A percentile compares a stretch with the other conserved stretches of the same genome.
Evolutionary conservation across 2,888 invertebrate species (phyloP).

Genomic region (Acanthosoma haemorrhoidale): DNA sequence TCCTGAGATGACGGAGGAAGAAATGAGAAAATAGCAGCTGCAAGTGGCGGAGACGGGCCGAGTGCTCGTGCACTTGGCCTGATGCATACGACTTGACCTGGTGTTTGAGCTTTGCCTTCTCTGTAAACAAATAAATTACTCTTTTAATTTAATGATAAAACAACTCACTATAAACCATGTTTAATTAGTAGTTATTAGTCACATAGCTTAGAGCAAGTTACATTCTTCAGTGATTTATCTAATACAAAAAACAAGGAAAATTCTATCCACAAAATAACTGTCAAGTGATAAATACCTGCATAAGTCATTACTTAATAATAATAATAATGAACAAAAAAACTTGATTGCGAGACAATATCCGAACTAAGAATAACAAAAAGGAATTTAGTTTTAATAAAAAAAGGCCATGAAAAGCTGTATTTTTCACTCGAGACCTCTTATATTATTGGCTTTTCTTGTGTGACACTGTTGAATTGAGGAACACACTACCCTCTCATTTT

Average conservation of each 20-base stretch:
- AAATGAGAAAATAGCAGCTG: constrained; percentile 80
- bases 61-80: constrained; percentile 47
- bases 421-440: too few relatives aligned
- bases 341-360: too few relatives aligned
- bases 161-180: neutral
- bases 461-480: too few relatives aligned
- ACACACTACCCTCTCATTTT: too few relatives aligned
- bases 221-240: too few relatives aligned
- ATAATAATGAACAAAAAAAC: too few relatives aligned
- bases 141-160: neutral
- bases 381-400: neutral
- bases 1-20: constrained; percentile 53
- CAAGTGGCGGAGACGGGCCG: constrained; percentile 63
- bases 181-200: too few relatives aligned
- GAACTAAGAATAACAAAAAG: neutral
- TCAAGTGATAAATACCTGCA: too few relatives aligned
- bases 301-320: too few relatives aligned
- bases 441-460: neutral
- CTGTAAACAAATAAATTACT: neutral
- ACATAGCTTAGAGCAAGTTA: too few relatives aligned
- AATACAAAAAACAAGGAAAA: too few relatives aligned
- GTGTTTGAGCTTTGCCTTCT: neutral
- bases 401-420: neutral
- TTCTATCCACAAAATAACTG: too few relatives aligned
- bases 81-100: constrained; percentile 72